Evolutionary conservation across 2,888 invertebrate genomes (phyloP).

Genomic region (Monopis laevigella): DNA sequence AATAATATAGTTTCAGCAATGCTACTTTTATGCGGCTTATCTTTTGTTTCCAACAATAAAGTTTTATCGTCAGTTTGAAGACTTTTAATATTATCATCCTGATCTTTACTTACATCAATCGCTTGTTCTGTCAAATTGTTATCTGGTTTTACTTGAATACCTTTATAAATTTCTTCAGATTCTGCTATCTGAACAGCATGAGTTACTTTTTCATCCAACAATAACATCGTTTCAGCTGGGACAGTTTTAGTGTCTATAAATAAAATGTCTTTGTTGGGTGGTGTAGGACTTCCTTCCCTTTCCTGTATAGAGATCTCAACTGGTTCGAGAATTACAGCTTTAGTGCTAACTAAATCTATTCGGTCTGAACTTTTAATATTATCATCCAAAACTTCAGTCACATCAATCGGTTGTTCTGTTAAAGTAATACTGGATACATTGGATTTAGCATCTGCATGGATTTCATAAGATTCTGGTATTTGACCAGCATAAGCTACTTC

Average conservation of each 20-base stretch:
- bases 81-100: too few relatives aligned
- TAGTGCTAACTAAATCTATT: too few relatives aligned
- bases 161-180: conserved; percentile 2
- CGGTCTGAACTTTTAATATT: too few relatives aligned
- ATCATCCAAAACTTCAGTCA: too few relatives aligned
- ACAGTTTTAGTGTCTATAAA: too few relatives aligned
- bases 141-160: background rate
- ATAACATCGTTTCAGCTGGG: too few relatives aligned
- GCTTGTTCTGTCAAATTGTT: background rate
- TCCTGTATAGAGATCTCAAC: conserved; percentile 20
- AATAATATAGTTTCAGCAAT: background rate
- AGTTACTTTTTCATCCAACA: conserved; percentile 24
- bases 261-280: too few relatives aligned
- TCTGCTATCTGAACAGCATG: conserved; percentile 13
- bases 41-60: too few relatives aligned
- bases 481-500: background rate
- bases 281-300: conserved; percentile 26
- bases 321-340: too few relatives aligned
- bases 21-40: too few relatives aligned
- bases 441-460: background rate
- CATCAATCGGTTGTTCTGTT: background rate
- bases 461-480: background rate
- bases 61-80: too few relatives aligned
- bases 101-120: too few relatives aligned
- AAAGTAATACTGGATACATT: background rate